These are phyloP conservation scores for Anneissia japonica DNA, from an alignment of 35 echinoderm and acorn worm species.

Conservation along the genomic window DNA sequence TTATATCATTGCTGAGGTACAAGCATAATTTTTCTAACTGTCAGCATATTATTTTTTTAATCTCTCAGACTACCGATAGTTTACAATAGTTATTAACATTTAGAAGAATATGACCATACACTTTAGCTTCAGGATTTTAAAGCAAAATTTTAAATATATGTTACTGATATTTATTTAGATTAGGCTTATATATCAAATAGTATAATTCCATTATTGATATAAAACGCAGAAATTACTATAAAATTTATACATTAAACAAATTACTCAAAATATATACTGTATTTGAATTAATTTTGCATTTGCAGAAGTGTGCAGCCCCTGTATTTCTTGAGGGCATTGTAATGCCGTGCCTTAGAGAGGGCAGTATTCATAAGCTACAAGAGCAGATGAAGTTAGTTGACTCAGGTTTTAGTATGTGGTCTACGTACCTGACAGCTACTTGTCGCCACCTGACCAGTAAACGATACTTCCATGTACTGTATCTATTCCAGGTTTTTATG, in stretches of 20 bases:
- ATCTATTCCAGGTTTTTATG: slow-evolving; percentile 92
- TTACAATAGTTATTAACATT: too few relatives aligned
- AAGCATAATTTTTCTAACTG: not conserved
- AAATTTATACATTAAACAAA: too few relatives aligned
- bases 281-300: not conserved
- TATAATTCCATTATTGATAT: too few relatives aligned
- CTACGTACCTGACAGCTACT: slow-evolving; percentile 58
- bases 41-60: too few relatives aligned
- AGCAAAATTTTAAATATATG: too few relatives aligned
- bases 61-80: too few relatives aligned
- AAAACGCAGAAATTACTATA: too few relatives aligned
- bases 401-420: slow-evolving; percentile 58
- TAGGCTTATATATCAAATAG: too few relatives aligned
- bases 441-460: slow-evolving; percentile 72
- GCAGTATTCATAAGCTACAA: slow-evolving; percentile 39
- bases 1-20: slow-evolving; percentile 70
- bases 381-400: slow-evolving; percentile 62
- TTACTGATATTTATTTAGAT: too few relatives aligned
- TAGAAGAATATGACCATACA: too few relatives aligned
- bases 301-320: slow-evolving; percentile 74
- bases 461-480: slow-evolving; percentile 68
- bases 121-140: too few relatives aligned
- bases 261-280: not conserved
- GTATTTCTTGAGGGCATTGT: slow-evolving; percentile 78
- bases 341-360: slow-evolving; percentile 71